These are phyloP conservation scores for Medauroidea extradentata DNA, from an alignment of 1,140 invertebrate genomes.

Conservation along the genomic window DNA sequence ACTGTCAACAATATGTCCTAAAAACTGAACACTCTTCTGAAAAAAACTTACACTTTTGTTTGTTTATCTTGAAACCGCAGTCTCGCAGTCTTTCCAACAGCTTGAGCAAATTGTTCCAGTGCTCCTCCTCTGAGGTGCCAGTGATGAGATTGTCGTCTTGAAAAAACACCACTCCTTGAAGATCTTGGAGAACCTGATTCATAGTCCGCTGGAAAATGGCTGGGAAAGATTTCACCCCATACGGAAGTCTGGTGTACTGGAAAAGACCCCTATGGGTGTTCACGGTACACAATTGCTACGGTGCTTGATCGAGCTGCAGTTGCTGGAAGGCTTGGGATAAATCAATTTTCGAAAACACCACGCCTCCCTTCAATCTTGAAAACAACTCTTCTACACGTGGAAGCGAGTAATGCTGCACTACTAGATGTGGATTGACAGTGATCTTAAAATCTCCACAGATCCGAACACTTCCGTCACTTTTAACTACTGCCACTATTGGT, in stretches of 20 bases:
- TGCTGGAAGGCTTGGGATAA: background rate
- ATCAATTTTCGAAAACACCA: background rate
- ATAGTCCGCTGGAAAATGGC: background rate
- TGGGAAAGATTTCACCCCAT: background rate
- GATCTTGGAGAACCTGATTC: background rate
- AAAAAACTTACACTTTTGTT: background rate
- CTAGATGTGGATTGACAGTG: background rate
- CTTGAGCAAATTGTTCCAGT: background rate
- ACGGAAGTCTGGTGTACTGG: background rate
- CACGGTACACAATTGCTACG: background rate
- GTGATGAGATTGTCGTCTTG: no score
- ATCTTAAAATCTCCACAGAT: conserved; percentile 33
- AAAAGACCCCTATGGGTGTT: conserved; percentile 4
- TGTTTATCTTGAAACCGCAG: background rate
- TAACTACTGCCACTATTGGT: conserved; percentile 30
- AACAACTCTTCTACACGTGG: conserved; percentile 1
- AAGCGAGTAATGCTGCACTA: background rate
- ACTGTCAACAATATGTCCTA: background rate
- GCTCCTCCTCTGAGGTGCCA: background rate
- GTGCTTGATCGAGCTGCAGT: background rate
- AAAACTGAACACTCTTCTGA: background rate
- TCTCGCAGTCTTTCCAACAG: background rate
- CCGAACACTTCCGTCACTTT: conserved; percentile 30
- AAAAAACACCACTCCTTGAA: no score
- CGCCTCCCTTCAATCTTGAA: background rate